Evolutionary conservation across 1,140 invertebrate genomes (phyloP).

Genomic region (Heliothis virescens): DNA sequence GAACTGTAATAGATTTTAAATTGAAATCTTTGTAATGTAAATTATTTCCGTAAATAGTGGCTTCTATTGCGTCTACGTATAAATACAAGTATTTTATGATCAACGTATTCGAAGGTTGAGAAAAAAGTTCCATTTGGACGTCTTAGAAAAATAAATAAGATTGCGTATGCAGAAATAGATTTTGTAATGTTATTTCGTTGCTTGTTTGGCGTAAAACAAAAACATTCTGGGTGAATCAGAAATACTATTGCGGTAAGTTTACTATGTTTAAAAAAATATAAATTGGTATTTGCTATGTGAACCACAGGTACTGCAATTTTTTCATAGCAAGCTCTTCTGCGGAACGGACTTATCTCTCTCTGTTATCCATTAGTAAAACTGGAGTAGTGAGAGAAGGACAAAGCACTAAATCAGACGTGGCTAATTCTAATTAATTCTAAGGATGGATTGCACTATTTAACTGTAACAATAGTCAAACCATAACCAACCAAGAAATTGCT

Average conservation of each 20-base stretch:
- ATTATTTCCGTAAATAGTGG: conserved; percentile 5
- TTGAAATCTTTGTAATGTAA: conserved; percentile 1
- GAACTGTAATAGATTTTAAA: conserved; percentile 2
- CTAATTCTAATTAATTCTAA: no score
- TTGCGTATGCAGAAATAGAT: neutral
- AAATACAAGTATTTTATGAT: conserved; percentile 10
- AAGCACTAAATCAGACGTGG: no score
- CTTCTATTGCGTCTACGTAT: neutral
- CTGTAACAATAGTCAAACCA: no score
- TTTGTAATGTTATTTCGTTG: neutral
- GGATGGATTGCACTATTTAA: no score
- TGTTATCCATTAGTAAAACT: no score
- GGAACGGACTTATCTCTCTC: no score
- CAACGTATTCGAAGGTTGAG: neutral
- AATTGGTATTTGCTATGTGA: no score
- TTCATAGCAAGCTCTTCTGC: no score
- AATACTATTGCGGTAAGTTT: neutral
- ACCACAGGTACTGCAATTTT: no score
- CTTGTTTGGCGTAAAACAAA: neutral
- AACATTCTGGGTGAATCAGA: neutral
- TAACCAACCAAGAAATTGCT: no score
- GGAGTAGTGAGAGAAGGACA: no score
- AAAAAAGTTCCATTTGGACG: neutral
- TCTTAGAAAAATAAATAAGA: neutral
- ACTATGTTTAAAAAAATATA: no score